Conservation (phyloP, 2,113 vertebrate species). For the Caranx melampygus region DNA sequence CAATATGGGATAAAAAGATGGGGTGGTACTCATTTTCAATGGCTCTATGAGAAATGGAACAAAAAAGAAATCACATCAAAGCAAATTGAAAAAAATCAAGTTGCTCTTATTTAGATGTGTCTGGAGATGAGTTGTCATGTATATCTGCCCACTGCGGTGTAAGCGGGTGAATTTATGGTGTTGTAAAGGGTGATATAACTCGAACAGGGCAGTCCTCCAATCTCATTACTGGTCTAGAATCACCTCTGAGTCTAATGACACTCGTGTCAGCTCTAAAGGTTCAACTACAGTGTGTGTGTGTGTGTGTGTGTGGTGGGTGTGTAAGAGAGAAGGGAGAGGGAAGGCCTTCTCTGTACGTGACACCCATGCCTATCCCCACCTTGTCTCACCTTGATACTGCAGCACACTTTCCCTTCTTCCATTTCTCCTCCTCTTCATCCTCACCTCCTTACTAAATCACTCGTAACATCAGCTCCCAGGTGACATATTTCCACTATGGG, state of each 20-base stretch:
- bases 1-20: not conserved
- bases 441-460: constrained; percentile 59
- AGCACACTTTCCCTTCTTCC: constrained; percentile 48
- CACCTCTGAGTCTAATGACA: constrained; percentile 67
- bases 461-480: constrained; percentile 56
- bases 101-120: not conserved
- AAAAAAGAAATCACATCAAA: not conserved
- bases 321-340: constrained; percentile 40
- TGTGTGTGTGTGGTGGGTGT: constrained; percentile 10
- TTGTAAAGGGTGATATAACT: constrained; percentile 57
- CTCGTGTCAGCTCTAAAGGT: constrained; percentile 51
- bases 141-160: constrained; percentile 40
- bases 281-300: constrained; percentile 41
- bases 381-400: constrained; percentile 83
- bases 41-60: not conserved
- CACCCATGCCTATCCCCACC: constrained; percentile 82
- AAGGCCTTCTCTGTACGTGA: constrained; percentile 78
- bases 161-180: constrained; percentile 57
- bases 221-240: constrained; percentile 74
- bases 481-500: constrained; percentile 65
- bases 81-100: not conserved
- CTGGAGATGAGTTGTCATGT: constrained; percentile 29
- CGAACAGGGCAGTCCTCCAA: constrained; percentile 62
- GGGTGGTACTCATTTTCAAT: not conserved
- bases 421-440: constrained; percentile 36